Evolutionary conservation across 2,113 vertebrate species (phyloP).

Genomic region (Odobenus rosmarus): DNA sequence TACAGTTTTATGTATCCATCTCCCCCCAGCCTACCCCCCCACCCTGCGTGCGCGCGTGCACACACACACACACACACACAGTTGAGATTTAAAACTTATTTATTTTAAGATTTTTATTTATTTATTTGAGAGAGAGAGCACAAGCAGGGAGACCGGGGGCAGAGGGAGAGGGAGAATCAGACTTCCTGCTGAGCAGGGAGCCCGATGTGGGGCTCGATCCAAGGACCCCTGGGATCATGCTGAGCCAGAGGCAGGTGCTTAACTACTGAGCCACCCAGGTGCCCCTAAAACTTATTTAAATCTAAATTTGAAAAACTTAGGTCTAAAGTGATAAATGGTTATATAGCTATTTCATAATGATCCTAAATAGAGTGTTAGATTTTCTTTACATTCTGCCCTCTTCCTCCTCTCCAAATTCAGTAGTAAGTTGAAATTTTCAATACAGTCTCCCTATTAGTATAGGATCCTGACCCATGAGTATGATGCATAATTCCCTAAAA

Average conservation of each 20-base stretch:
- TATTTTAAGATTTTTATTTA: not conserved
- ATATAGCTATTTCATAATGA: not conserved
- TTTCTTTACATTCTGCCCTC: not conserved
- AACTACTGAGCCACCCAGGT: not conserved
- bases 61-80: not conserved
- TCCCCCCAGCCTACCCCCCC: rapidly evolving
- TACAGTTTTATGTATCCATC: not conserved
- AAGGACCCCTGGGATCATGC: not conserved
- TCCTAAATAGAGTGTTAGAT: not conserved
- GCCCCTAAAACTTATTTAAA: not conserved
- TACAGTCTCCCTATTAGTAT: not conserved
- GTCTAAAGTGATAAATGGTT: not conserved
- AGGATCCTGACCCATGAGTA: not conserved
- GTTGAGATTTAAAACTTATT: not conserved
- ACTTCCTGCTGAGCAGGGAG: not conserved
- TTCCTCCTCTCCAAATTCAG: not conserved
- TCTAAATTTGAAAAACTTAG: not conserved
- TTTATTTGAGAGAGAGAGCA: not conserved
- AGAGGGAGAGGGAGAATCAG: not conserved
- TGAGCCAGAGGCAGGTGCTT: not conserved
- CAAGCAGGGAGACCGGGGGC: not conserved
- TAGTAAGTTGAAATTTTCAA: not conserved
- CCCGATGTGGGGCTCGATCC: rapidly evolving
- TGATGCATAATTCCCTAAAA: not conserved
- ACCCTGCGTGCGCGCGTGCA: rapidly evolving